These are phyloP conservation scores for Daubentonia madagascariensis DNA, from an alignment of 2,113 vertebrate genomes.

Conservation along the genomic window DNA sequence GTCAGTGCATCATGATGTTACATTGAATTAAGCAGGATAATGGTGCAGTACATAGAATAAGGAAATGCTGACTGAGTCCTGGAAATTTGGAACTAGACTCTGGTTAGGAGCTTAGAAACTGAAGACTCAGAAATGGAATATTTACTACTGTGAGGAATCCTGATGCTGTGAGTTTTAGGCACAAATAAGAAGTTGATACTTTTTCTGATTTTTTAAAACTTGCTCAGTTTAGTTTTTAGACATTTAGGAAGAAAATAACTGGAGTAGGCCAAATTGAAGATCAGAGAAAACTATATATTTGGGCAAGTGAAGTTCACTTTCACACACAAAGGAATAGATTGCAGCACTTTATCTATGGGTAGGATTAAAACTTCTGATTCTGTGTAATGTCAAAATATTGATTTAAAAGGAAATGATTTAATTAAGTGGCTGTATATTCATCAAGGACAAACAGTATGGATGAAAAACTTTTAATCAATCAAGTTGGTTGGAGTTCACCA, in stretches of 20 bases:
- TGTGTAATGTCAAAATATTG: neutral
- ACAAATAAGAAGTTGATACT: neutral
- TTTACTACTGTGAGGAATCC: neutral
- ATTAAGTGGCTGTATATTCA: neutral
- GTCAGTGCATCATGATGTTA: constrained; percentile 37
- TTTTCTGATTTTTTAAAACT: neutral
- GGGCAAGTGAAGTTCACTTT: neutral
- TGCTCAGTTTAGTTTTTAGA: neutral
- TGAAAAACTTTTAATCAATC: neutral
- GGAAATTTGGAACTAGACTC: constrained; percentile 43
- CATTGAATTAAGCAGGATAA: constrained; percentile 61
- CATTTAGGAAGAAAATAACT: neutral
- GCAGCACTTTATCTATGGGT: neutral
- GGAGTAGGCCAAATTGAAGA: neutral
- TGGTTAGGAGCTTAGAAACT: neutral
- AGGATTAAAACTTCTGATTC: neutral
- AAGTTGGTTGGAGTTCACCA: neutral
- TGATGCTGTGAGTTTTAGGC: neutral
- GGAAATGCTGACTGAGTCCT: constrained; percentile 13
- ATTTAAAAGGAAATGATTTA: neutral
- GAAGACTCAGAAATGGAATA: constrained; percentile 13
- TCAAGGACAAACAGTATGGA: neutral
- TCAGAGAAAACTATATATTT: neutral
- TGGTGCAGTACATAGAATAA: constrained; percentile 14
- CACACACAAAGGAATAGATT: neutral